These are phyloP conservation scores for Pandion haliaetus DNA, from an alignment of 2,113 vertebrate species.

Conservation along the genomic window DNA sequence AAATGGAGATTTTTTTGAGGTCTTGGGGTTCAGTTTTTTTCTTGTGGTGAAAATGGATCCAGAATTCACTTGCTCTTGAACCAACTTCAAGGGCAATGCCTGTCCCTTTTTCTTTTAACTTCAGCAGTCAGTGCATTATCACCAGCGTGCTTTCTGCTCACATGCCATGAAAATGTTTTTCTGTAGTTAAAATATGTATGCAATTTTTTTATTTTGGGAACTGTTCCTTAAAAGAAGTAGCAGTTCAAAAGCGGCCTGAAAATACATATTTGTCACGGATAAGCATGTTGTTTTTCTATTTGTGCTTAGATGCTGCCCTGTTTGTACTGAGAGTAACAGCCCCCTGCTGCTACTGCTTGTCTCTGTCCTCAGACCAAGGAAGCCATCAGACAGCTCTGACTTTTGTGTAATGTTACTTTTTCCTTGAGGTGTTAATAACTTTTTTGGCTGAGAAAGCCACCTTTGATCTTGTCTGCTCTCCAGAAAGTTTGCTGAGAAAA, in stretches of 20 bases:
- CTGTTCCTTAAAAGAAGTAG: background rate
- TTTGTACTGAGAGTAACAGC: background rate
- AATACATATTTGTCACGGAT: background rate
- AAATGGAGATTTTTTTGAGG: background rate
- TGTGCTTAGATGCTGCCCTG: background rate
- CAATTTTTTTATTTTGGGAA: background rate
- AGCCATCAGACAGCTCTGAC: background rate
- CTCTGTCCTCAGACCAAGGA: background rate
- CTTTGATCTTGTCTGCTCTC: constrained; percentile 34
- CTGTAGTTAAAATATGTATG: background rate
- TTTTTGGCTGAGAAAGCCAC: background rate
- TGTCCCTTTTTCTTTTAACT: background rate
- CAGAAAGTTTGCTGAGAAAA: background rate
- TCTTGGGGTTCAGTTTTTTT: background rate
- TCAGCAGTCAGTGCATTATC: background rate
- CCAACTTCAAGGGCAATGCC: background rate
- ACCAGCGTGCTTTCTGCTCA: background rate
- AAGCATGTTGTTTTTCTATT: background rate
- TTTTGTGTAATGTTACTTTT: background rate
- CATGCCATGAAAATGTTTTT: background rate
- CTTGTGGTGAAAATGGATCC: background rate
- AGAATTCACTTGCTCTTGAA: background rate
- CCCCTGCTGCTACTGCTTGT: background rate
- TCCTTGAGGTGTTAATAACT: constrained; percentile 20
- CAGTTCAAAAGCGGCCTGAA: background rate